Conservation (phyloP, 2,113 vertebrate species). For the Emydura subglobosa region DNA sequence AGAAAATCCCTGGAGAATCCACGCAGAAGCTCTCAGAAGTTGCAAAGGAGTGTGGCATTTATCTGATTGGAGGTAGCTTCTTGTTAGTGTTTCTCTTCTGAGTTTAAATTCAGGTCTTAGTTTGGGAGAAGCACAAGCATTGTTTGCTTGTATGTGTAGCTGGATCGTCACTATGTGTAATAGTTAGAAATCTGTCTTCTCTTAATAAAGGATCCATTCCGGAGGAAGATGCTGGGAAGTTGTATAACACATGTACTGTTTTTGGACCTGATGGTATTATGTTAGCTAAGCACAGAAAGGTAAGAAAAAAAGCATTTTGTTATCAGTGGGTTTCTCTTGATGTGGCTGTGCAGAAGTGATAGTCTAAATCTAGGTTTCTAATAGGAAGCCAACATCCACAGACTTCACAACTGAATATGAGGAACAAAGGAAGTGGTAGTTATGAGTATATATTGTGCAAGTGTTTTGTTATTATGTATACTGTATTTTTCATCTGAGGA, state of each 20-base stretch:
- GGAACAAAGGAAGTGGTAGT: background rate
- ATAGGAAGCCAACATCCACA: background rate
- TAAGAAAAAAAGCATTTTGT: conserved; percentile 49
- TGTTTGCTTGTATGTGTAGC: background rate
- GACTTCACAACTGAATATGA: background rate
- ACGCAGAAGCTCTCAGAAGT: conserved; percentile 88
- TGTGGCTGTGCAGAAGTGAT: background rate
- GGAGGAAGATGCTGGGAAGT: conserved; percentile 90
- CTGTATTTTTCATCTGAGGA: background rate
- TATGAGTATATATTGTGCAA: background rate
- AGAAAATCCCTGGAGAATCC: conserved; percentile 94
- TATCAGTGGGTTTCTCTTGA: background rate
- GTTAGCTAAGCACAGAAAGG: conserved; percentile 94
- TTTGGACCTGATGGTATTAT: conserved; percentile 92
- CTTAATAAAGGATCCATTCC: conserved; percentile 91
- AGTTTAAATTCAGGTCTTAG: background rate
- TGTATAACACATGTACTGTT: conserved; percentile 93
- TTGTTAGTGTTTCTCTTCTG: background rate
- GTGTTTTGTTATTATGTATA: background rate
- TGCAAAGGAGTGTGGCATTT: conserved; percentile 89
- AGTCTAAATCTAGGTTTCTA: background rate
- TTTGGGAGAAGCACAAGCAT: background rate
- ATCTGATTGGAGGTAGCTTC: conserved; percentile 92
- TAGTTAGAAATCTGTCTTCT: conserved; percentile 16
- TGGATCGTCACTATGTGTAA: background rate